A percentile compares a stretch with the other conserved stretches of the same genome.
Conservation (phyloP, 2,797 vertebrate genomes). For the Pygocentrus nattereri region DNA sequence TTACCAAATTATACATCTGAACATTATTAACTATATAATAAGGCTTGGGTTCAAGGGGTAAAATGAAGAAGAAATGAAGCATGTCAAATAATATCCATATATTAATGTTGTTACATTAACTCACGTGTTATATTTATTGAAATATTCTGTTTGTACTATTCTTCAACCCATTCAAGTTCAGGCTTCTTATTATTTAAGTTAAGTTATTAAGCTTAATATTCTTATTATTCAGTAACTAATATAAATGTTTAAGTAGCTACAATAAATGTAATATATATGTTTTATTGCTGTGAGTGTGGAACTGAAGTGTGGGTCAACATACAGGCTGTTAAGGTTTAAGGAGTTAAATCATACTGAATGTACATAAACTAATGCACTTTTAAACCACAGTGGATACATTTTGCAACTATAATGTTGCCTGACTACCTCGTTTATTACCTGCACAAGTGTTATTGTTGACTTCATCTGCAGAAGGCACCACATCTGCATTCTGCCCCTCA, state of each 20-base stretch:
- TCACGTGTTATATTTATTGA: too few species aligned
- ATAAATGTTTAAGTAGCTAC: too few species aligned
- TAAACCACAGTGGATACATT: not conserved
- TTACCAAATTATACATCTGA: too few species aligned
- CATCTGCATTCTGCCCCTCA: slow-evolving; percentile 88
- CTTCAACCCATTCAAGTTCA: too few species aligned
- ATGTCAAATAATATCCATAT: too few species aligned
- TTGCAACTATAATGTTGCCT: not conserved
- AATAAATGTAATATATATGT: too few species aligned
- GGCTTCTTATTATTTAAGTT: too few species aligned
- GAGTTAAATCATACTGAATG: not conserved
- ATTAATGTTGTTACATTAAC: too few species aligned
- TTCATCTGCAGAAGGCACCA: slow-evolving; percentile 89
- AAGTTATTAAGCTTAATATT: not conserved
- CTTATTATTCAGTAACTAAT: not conserved
- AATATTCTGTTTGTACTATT: too few species aligned
- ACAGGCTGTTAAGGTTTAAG: too few species aligned
- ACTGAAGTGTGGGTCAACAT: too few species aligned
- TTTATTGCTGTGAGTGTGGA: too few species aligned
- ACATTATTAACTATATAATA: not conserved
- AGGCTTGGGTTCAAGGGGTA: not conserved
- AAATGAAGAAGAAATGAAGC: not conserved
- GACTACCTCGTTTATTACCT: slow-evolving; percentile 78
- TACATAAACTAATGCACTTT: not conserved
- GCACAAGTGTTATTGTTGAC: slow-evolving; percentile 97